Base-by-base conservation (phyloP, 2,797 vertebrate species). In the Diglossa cyanea region DNA sequence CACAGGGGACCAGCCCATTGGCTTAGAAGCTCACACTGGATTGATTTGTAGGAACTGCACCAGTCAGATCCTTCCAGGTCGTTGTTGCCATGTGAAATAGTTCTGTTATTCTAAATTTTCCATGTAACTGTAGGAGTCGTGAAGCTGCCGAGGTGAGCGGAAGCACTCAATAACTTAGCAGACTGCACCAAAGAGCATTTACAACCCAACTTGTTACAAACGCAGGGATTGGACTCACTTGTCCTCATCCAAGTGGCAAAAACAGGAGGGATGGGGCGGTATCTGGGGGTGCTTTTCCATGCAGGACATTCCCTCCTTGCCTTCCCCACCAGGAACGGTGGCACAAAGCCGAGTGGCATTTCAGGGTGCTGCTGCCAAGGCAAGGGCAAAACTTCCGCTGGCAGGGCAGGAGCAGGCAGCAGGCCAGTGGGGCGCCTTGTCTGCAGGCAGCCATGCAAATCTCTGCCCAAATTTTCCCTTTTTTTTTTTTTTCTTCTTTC, bases 401-500 rank as follows among this genome's bases (percentile, higher is more conserved):
- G 47, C 78, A 91, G 62, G 25, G 10, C 63, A 15, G 75, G 55
- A 89, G 71, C 89, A 81, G 91, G 91, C 95, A 95, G 60, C 63
- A 73, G 75, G 93, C 87, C 91, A 95, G 85, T 3, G 39, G 37
- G 55, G 24, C 3, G 18, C 86, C 81, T 78, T 86, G 70, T 86
- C 88, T 88, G 70, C 60, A 72, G 82, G 85, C 50, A 88, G 62
- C 68, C 67, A 2, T 73, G 82, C 67, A 87, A 71, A 62, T 62
- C 88, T 62, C 74, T 1, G 3, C 61, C 67, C 37, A 10, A 54
- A 45, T 74, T 82, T 47, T 23, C 40, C 40, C 8, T 11, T 44
- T 67, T 15, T 35, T 62, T 26, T 30, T 26, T 28, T 68, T 39
- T 30, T 68, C 47, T 20, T 90, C 88, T 42, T 47, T 25, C 76